phyloP scores from a whole-genome alignment of 2,888 invertebrate species.

The Nomada ferruginata region DNA sequence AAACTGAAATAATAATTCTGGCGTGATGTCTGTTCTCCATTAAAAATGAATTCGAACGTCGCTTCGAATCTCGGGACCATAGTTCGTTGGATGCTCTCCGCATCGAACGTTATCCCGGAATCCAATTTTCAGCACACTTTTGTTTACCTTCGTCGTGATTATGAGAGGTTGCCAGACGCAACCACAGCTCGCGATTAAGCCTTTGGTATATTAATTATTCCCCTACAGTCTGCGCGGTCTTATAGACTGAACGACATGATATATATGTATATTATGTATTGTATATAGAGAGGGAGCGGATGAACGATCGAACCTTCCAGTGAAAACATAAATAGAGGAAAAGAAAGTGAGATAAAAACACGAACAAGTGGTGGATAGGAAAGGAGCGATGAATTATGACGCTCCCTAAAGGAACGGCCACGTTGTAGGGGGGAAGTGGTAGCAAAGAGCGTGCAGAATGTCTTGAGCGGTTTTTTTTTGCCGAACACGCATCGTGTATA shows the following conservation, averaged over 20 bases:
- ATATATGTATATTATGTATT: not conserved
- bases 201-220: constrained; percentile 57
- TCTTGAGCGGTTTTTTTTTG: constrained; percentile 28
- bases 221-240: constrained; percentile 33
- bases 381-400: constrained; percentile 54
- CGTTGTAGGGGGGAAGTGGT: constrained; percentile 1
- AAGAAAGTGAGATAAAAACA: not conserved
- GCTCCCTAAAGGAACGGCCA: constrained; percentile 44
- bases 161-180: constrained; percentile 12
- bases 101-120: not conserved
- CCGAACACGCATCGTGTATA: constrained; percentile 48
- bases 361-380: not conserved
- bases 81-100: not conserved
- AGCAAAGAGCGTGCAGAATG: constrained; percentile 38
- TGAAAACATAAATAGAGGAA: not conserved
- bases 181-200: constrained; percentile 40
- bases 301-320: not conserved
- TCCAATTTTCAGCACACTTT: constrained; percentile 48
- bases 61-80: not conserved
- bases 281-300: not conserved
- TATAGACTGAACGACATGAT: constrained; percentile 41
- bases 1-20: constrained; percentile 41
- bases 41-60: constrained; percentile 32
- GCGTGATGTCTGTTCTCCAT: not conserved
- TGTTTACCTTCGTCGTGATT: constrained; percentile 47